Percentiles rank a stretch among this genome's conserved stretches.
Conservation (phyloP, 2,888 invertebrate genomes). For the Reticulitermes lucifugus region DNA sequence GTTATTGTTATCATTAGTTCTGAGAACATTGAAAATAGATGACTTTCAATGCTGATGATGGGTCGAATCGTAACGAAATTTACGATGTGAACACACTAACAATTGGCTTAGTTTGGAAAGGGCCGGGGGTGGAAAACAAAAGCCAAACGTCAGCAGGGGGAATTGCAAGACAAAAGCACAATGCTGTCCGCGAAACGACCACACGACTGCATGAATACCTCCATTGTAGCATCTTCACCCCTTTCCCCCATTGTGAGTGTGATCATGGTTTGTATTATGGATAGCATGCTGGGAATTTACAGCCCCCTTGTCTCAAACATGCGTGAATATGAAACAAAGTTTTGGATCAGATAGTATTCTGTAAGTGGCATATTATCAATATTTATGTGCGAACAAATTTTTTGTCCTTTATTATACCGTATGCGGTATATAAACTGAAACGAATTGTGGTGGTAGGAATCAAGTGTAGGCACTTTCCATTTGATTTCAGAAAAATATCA, state of each 20-base stretch:
- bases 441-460: background rate
- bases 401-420: background rate
- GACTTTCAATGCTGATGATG: conserved; percentile 39
- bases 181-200: conserved; percentile 38
- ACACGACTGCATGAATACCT: conserved; percentile 42
- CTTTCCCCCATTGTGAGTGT: conserved; percentile 36
- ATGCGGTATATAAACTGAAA: background rate
- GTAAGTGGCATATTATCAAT: conserved; percentile 45
- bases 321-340: conserved; percentile 45
- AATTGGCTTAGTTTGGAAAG: conserved; percentile 46
- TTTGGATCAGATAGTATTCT: conserved; percentile 44
- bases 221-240: conserved; percentile 44
- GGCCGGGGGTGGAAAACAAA: conserved; percentile 37
- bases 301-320: conserved; percentile 29
- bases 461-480: background rate
- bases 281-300: conserved; percentile 33
- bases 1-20: conserved; percentile 42
- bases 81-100: conserved; percentile 50
- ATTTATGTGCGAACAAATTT: conserved; percentile 41
- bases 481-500: background rate
- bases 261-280: conserved; percentile 33
- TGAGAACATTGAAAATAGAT: conserved; percentile 38
- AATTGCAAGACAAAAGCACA: conserved; percentile 44
- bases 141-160: conserved; percentile 44
- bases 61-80: conserved; percentile 45